Base-by-base conservation (phyloP, 2,113 vertebrate genomes). In the Chaetura pelagica region DNA sequence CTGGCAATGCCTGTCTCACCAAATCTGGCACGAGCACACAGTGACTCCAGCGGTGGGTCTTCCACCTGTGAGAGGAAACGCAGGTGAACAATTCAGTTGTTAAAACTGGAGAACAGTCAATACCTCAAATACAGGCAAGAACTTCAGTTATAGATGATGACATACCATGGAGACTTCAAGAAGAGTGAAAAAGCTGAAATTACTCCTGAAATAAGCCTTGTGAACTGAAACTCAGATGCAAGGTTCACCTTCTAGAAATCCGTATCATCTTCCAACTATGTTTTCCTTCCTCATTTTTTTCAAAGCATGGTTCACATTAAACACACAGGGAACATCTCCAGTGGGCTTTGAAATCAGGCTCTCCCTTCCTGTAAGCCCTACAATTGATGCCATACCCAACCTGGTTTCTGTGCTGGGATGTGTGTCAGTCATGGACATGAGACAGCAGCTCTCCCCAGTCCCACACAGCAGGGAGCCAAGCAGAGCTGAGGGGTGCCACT, bases 21-120 rank as follows among this genome's bases (percentile, higher is more conserved):
- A 98, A 98, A 9, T 98, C 98, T 3, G 99, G 99, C 62, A 99
- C 99, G 73, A 99, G 92, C 48, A 98, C 96, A 42, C 99, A 99
- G 61, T 97, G 96, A 83, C 98, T 98, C 99, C 99, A 99, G 88
- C 97, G 98, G 77, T 99, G 98, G 24, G 95, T 97, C 91, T 94
- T 98, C 99, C 99, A 99, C 63, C 99, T 99, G 88, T 12, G 77
- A 93, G 13, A 15, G 49, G 12, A 93, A 73, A 71, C 17, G 48
- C 22, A 49, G 12, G 34, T 7, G 8, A 91, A 82, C 26, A 22
- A 6, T 0, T 12, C 11, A 46, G 13, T 1, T 30, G 16, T 48
- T 29, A n/a, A 21, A 59, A 13, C 16, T 30, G 21, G 12, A 12
- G 44, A 49, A 30, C 22, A n/a, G 13, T 12, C 14, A 59, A 77